Evolutionary conservation across 2,797 vertebrate species (phyloP).

Genomic region (Dermochelys coriacea): DNA sequence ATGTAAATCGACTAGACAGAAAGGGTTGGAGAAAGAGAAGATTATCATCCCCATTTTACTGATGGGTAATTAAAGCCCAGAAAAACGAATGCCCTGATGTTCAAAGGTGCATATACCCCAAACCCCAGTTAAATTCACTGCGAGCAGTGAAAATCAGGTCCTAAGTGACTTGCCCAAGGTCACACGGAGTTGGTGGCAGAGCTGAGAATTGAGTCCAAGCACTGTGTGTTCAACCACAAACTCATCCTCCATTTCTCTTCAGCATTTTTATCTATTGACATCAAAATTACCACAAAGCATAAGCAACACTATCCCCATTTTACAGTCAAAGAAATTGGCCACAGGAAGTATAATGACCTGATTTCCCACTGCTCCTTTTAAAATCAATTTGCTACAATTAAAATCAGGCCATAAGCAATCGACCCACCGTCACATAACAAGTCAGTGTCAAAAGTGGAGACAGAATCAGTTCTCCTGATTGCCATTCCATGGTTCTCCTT

Average conservation of each 20-base stretch:
- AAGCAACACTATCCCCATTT: neutral
- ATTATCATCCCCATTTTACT: neutral
- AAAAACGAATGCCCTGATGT: neutral
- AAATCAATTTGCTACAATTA: no score
- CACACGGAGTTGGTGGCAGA: neutral
- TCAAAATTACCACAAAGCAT: neutral
- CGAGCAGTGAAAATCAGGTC: neutral
- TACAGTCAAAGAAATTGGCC: neutral
- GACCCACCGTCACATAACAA: neutral
- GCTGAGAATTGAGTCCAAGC: neutral
- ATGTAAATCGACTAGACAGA: neutral
- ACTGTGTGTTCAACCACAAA: neutral
- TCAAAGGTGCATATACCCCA: neutral
- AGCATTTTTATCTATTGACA: neutral
- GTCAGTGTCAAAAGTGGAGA: neutral
- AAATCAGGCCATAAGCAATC: neutral
- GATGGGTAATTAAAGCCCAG: neutral
- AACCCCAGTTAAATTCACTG: neutral
- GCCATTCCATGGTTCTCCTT: neutral
- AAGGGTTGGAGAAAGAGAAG: neutral
- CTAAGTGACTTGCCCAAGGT: neutral
- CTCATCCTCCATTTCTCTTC: neutral
- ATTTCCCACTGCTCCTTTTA: no score
- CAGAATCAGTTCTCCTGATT: neutral
- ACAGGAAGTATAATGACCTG: neutral